Evolutionary conservation across 2,113 vertebrate species (phyloP), one percentile per base, ranked within the genome.

Genomic region (Lepisosteus oculatus): DNA sequence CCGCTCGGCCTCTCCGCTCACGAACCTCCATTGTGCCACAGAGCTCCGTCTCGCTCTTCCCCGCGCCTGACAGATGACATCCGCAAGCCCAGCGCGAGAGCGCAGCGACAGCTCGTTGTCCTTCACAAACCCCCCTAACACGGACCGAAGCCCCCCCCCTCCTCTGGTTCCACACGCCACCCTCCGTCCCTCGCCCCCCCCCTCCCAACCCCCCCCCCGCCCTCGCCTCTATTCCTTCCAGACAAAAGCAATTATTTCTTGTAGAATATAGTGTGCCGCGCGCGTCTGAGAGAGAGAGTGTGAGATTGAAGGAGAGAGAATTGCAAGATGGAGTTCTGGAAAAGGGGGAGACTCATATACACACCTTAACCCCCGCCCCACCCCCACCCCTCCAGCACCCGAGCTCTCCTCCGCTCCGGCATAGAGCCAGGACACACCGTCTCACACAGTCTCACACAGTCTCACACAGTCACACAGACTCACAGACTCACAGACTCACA

Each of bases 241-340:
- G 43, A 51, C 43, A 51, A 56, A 62, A 64, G 61, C 65, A 68
- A 56, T 81, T 75, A 79, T 84, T 80, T 84, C 85, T 87, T 83
- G 88, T 73, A 75, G 74, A 78, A 51, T 51, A 51, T 51, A 51
- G 47, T 51, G 47, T 51, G 47, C 4, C 47, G 47, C 47, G 47
- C 47, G 47, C 8, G 74, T 67, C 74, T 66, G 67, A 75, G 74
- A 77, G 72, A 76, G 88, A 84, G 88, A 81, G 86, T 83, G 87
- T 77, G 85, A 91, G 88, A 92, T 90, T 90, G 89, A 90, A 89
- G 85, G 86, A 89, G 86, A 85, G 87, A 87, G 88, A 89, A 89
- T 88, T 87, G 15, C 15, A 90, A 90, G 89, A 90, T 86, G 87
- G 88, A 89, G 85, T 90, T 86, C 6, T 84, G 84, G 82, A 63